Conservation (phyloP, 2,888 invertebrate genomes). For the Anoplius nigerrimus region DNA sequence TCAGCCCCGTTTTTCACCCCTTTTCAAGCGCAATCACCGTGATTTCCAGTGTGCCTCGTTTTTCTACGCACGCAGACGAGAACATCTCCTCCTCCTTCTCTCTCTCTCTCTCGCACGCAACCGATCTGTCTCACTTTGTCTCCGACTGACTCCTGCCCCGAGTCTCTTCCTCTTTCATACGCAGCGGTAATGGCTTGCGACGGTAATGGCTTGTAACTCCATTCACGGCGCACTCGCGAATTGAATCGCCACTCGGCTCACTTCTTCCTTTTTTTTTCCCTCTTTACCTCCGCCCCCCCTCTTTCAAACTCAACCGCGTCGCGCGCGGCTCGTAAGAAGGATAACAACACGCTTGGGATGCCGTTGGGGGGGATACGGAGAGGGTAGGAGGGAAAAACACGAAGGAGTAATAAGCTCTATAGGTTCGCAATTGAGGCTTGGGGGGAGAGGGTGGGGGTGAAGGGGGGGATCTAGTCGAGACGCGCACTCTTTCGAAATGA, state of each 20-base stretch:
- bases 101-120: not conserved
- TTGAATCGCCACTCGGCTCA: not conserved
- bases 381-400: constrained; percentile 1
- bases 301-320: constrained; percentile 2
- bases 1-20: not conserved
- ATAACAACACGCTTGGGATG: no score
- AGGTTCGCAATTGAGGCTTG: not conserved
- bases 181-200: no score
- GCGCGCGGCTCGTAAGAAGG: constrained; percentile 5
- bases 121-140: no score
- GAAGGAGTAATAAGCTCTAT: not conserved
- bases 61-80: not conserved
- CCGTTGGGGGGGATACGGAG: constrained; percentile 3
- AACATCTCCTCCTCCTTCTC: not conserved
- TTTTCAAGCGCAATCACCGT: constrained; percentile 46
- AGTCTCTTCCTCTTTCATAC: not conserved
- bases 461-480: no score
- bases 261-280: constrained; percentile 13
- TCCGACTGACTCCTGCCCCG: not conserved
- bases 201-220: no score
- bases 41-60: constrained; percentile 49
- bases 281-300: constrained; percentile 1
- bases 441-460: no score
- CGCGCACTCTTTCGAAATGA: no score
- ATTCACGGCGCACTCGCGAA: no score